Percentiles rank a stretch among this genome's conserved stretches.
phyloP scores from a whole-genome alignment of 2,113 vertebrate species.

The Brachirus orientalis region DNA sequence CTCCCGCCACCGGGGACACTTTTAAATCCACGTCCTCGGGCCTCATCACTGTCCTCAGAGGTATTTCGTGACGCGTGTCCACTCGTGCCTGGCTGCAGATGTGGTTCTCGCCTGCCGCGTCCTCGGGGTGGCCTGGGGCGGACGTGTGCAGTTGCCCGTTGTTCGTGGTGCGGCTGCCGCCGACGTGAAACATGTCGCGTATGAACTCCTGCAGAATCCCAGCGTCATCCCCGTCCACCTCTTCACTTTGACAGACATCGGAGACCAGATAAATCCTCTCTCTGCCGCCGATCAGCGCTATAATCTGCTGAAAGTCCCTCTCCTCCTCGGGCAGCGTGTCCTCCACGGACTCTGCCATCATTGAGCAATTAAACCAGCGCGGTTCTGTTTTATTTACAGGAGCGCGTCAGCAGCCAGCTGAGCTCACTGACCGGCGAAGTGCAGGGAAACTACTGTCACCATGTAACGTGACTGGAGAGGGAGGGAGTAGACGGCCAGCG shows the following conservation, averaged over 20 bases:
- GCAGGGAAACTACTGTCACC: conserved; percentile 7
- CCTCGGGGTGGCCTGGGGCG: not conserved
- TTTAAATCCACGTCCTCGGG: conserved; percentile 12
- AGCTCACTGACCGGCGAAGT: not conserved
- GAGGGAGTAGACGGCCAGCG: not conserved
- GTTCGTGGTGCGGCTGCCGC: not conserved
- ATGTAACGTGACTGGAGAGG: not conserved
- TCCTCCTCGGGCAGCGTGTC: conserved; percentile 53
- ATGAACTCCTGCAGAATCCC: conserved; percentile 73
- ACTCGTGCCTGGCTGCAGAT: not conserved
- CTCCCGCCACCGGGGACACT: conserved; percentile 2
- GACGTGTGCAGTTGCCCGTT: not conserved
- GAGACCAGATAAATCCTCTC: conserved; percentile 77
- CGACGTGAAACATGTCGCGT: conserved; percentile 67
- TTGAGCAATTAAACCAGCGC: not conserved
- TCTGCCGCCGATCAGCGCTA: conserved; percentile 75
- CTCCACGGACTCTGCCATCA: conserved; percentile 44
- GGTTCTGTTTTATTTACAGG: not conserved
- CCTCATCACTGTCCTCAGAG: conserved; percentile 2
- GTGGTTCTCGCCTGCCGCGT: not conserved
- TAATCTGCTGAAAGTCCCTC: conserved; percentile 66
- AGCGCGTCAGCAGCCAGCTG: not conserved
- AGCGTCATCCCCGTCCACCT: conserved; percentile 42
- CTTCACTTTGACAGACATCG: conserved; percentile 48
- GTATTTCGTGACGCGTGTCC: conserved; percentile 1